Conservation (phyloP, 2,797 vertebrate genomes). For the Melanogrammus aeglefinus region DNA sequence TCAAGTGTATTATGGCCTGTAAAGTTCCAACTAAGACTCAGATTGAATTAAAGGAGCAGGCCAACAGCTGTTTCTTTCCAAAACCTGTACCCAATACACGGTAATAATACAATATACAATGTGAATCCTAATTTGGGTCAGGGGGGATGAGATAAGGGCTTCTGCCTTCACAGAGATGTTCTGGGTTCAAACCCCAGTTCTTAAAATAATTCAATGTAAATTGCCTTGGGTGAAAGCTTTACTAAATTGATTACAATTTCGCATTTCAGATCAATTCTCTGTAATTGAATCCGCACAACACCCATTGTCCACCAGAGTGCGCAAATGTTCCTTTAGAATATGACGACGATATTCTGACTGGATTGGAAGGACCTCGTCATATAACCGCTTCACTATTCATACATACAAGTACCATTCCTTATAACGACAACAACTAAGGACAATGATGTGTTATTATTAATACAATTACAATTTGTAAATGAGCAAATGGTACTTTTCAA, state of each 20-base stretch:
- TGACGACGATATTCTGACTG: neutral
- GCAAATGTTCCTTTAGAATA: slow-evolving; percentile 1
- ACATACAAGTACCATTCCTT: neutral
- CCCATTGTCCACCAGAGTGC: slow-evolving; percentile 56
- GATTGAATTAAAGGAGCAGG: neutral
- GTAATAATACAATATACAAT: neutral
- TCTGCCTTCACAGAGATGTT: no score
- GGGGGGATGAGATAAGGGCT: neutral
- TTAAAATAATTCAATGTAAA: neutral
- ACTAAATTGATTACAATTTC: neutral
- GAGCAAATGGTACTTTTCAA: neutral
- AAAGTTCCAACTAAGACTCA: neutral
- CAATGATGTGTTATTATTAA: neutral
- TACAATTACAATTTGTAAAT: neutral
- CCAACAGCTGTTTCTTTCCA: neutral
- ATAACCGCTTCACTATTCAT: neutral
- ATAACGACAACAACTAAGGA: neutral
- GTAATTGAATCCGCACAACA: slow-evolving; percentile 4
- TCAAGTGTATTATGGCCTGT: neutral
- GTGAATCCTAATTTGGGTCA: neutral
- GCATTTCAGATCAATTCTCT: neutral
- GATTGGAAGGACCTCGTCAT: neutral
- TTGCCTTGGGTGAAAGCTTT: neutral
- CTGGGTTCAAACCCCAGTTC: neutral
- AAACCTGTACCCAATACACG: neutral